Base-by-base conservation (phyloP, 2,888 invertebrate genomes). In the Agrochola lychnidis region DNA sequence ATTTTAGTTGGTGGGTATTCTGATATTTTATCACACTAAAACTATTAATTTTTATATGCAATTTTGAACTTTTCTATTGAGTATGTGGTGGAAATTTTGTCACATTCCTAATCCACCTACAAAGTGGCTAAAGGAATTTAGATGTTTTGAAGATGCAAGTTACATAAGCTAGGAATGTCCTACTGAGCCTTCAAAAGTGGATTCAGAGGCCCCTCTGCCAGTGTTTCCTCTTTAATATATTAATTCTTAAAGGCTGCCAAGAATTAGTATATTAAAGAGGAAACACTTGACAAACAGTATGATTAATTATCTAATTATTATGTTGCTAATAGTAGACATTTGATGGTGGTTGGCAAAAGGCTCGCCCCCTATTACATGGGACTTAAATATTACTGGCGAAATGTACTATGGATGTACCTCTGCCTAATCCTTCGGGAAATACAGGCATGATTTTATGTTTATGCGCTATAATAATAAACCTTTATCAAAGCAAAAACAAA, bases 1-100 rank as follows among this genome's bases (percentile, higher is more conserved):
- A 92, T 96, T 81, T 92, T 97, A 89, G 93, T 97, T 87, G 96
- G 96, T 95, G 89, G 89, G 93, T 89, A 12, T 61, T 59, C 56
- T 30, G 5, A 67, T 42, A 12, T 40, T 61, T 56, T 42, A 19
- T 48, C n/a, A 45, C 10, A 53, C 2, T 57, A 16, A 25, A 63
- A 45, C 14, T 19, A 22, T 5, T 22, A 0, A 14, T 22, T 42
- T 74, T 22, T 57, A 36, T 45, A 40, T 19, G 6, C 16, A 22
- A 2, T 45, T 22, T 53, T 36, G 4, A 22, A 45, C 2, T 25
- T 48, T n/a, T 22, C 2, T 45, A 22, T 59, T 61, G 10, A 4
- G 1, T 42, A 10, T 59, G 16, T 25, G 19, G 51, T 19, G 12
- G 2, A 16, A 2, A 59, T 72, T 16, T 73, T 25, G 6, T 42